Base-by-base conservation (phyloP, 2,113 vertebrate genomes). In the Sminthopsis crassicaudata region DNA sequence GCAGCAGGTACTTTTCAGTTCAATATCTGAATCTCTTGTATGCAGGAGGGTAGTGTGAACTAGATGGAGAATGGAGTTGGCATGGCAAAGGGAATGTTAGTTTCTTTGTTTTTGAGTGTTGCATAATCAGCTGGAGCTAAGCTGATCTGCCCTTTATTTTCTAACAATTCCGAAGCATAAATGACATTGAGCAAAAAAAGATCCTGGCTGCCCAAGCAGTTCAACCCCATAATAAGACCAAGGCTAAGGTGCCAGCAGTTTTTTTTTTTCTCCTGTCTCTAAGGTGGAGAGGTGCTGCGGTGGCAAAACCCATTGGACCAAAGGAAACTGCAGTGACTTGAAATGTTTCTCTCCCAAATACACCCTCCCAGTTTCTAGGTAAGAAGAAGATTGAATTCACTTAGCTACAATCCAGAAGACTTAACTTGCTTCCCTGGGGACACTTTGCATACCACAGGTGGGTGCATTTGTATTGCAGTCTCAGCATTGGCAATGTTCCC, bases 291-390 rank as follows among this genome's bases (percentile, higher is more conserved):
- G 95, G 90, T 96, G 95, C 91, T 94, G 26, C 42, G 60, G 96
- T 24, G 93, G 96, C 93, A 95, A 97, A 96, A 93, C 92, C 95
- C 95, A 95, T 91, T 93, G 94, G 95, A 96, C 91, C 96, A 94
- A 95, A 46, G 51, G 89, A 94, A 96, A 93, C 94, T 96, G 96
- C 96, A 95, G 95, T 91, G 91, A 52, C 96, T 97, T 22, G 92
- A 96, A 96, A 94, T 50, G 48, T 93, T 96, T 97, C 91, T 96
- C 95, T 97, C 95, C 96, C 94, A 54, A 95, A 96, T 96, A 94
- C 26, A 95, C 93, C 94, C 90, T 55, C 91, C 16, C 4, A 27
- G 91, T 36, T 94, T 91, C 67, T 30, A 46, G 50, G 46, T 36
- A 90, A 92, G 50, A 94, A 19, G 46, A 91, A 54, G 88, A n/a